These are phyloP conservation scores for Actinia equina DNA, from an alignment of 64 coral and sea anemone species.

Conservation along the genomic window DNA sequence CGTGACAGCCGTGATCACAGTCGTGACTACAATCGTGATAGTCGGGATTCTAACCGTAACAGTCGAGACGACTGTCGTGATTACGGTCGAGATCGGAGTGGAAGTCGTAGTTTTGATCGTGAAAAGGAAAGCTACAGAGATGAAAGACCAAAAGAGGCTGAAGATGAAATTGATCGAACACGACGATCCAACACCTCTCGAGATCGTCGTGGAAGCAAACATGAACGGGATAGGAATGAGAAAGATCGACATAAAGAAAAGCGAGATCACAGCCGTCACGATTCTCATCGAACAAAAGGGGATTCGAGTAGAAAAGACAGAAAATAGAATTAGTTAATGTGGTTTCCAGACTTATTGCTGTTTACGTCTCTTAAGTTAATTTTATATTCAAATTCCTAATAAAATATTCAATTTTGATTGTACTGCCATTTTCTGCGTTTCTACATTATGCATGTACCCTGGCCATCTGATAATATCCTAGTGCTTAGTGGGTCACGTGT, in stretches of 20 bases:
- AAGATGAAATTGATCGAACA: not conserved
- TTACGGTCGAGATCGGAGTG: slow-evolving; percentile 23
- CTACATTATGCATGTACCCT: no score
- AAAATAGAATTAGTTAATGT: no score
- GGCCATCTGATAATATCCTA: no score
- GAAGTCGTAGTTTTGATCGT: slow-evolving; percentile 19
- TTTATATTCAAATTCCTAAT: no score
- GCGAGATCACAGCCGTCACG: not conserved
- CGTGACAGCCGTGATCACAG: not conserved
- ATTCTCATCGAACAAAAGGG: not conserved
- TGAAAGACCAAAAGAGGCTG: not conserved
- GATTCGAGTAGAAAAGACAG: slow-evolving; percentile 13
- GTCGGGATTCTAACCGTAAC: not conserved
- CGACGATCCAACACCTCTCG: not conserved
- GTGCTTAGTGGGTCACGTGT: no score
- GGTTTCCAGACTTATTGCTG: no score
- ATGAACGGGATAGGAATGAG: not conserved
- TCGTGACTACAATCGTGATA: not conserved
- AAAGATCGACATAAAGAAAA: slow-evolving; percentile 12
- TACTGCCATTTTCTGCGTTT: no score
- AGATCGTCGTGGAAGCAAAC: not conserved
- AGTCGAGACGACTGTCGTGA: not conserved
- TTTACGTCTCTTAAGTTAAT: no score
- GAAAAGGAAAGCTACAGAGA: not conserved
- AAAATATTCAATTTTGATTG: no score